phyloP scores from a whole-genome alignment of 2,888 invertebrate genomes.

The Taenaris catops region DNA sequence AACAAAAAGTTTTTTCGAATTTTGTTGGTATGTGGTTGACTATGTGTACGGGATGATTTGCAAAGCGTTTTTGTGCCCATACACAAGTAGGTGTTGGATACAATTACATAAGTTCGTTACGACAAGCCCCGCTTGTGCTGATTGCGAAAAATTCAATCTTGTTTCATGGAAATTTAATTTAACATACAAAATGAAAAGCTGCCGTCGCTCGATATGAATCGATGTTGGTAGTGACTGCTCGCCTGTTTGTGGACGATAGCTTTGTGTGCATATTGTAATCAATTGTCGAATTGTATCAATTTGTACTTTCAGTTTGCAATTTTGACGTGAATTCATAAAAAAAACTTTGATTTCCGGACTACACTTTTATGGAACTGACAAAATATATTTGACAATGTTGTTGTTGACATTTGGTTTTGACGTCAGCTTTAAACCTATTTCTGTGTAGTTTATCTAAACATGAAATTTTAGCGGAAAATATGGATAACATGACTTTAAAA shows the following conservation, averaged over 20 bases:
- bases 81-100: slow-evolving; percentile 28
- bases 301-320: slow-evolving; percentile 71
- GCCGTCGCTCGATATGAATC: slow-evolving; percentile 72
- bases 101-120: slow-evolving; percentile 43
- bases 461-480: slow-evolving; percentile 26
- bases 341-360: no score
- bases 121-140: slow-evolving; percentile 54
- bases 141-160: slow-evolving; percentile 80
- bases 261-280: slow-evolving; percentile 76
- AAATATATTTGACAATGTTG: no score
- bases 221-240: slow-evolving; percentile 68
- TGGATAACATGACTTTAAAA: slow-evolving; percentile 79
- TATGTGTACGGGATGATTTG: slow-evolving; percentile 1
- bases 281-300: slow-evolving; percentile 72
- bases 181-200: slow-evolving; percentile 78
- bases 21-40: no score
- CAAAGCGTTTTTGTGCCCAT: slow-evolving; percentile 3
- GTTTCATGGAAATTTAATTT: slow-evolving; percentile 80
- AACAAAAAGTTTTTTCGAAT: no score
- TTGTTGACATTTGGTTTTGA: no score
- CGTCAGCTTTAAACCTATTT: no score
- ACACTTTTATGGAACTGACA: no score
- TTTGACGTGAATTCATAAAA: slow-evolving; percentile 68
- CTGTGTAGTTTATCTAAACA: no score
- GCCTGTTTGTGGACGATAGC: slow-evolving; percentile 66